Percentiles rank a stretch among this genome's conserved stretches.
Conservation (phyloP, 1,140 invertebrate species). For the Sminthurinus signatus region DNA sequence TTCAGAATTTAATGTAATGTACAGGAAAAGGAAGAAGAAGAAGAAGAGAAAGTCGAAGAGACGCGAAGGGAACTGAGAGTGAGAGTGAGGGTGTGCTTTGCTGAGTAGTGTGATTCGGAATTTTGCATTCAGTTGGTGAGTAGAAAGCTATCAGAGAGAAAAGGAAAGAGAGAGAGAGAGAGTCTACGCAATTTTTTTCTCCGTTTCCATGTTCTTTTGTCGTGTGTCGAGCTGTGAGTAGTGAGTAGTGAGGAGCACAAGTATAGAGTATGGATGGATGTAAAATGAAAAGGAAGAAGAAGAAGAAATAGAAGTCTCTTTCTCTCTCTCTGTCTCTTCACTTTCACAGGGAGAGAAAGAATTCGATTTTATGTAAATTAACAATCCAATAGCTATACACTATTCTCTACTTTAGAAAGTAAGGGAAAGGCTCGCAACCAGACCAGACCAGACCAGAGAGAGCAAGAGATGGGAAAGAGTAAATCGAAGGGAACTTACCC, state of each 20-base stretch:
- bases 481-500: no score
- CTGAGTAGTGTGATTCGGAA: slow-evolving; percentile 30
- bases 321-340: no score
- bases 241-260: no score
- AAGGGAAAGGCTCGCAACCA: neutral
- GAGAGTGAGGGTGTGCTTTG: slow-evolving; percentile 20
- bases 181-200: slow-evolving; percentile 34
- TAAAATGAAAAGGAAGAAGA: no score
- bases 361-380: slow-evolving; percentile 39
- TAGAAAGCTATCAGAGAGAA: slow-evolving; percentile 33
- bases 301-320: no score
- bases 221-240: slow-evolving; percentile 26
- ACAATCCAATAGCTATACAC: slow-evolving; percentile 36
- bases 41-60: slow-evolving; percentile 12
- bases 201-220: slow-evolving; percentile 31
- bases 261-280: slow-evolving; percentile 25
- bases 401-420: slow-evolving; percentile 26
- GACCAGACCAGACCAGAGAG: no score
- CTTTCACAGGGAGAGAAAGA: slow-evolving; percentile 35
- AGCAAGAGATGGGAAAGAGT: neutral
- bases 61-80: no score
- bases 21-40: slow-evolving; percentile 14
- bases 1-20: slow-evolving; percentile 34
- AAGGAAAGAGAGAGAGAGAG: no score
- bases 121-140: slow-evolving; percentile 37